Evolutionary conservation across 2,797 vertebrate species (phyloP), one percentile per base, ranked within the genome.

Genomic region (Sorex maritimensis): DNA sequence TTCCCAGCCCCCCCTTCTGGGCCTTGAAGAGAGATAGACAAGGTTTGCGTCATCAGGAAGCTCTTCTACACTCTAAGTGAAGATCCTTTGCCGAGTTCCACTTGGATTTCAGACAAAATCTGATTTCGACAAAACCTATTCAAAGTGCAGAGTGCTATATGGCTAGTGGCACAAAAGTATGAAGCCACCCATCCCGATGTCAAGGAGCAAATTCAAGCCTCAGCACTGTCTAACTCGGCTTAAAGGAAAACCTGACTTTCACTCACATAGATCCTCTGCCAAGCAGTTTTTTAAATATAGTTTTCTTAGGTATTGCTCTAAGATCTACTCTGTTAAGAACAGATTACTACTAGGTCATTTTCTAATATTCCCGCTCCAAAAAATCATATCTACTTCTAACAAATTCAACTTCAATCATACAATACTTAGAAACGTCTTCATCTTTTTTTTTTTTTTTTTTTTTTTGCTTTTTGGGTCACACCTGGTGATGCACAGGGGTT

Each of bases 331-430:
- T 86, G 41, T 24, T 86, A 86, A 72, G 61, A 86, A 86, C 38
- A 77, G 71, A 86, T 61, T 75, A 58, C 9, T 61, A n/a, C 17
- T 14, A 12, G 49, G 21, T 87, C n/a, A 75, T 78, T 94, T 90
- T 92, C 52, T 34, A 94, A 72, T 77, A 81, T 34, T 55, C 72
- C 38, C 73, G n/a, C 38, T 21, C 24, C 24, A 41, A 23, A 94
- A 95, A 92, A 86, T 5, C 34, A 30, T 44, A 78, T 38, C 41
- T 78, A 23, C 86, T 91, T 68, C 44, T 55, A 94, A 74, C 55
- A 84, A 94, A 92, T 90, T 91, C 73, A 74, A 81, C 41, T 5
- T 72, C 78, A 69, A 69, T 30, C 67, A 30, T 34, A 55, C 13
- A 55, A n/a, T 68, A 68, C 65, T 68, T 68, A 55, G 11, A 55